Evolutionary conservation across 2,113 vertebrate species (phyloP).

Genomic region (Melanerpes formicivorus): DNA sequence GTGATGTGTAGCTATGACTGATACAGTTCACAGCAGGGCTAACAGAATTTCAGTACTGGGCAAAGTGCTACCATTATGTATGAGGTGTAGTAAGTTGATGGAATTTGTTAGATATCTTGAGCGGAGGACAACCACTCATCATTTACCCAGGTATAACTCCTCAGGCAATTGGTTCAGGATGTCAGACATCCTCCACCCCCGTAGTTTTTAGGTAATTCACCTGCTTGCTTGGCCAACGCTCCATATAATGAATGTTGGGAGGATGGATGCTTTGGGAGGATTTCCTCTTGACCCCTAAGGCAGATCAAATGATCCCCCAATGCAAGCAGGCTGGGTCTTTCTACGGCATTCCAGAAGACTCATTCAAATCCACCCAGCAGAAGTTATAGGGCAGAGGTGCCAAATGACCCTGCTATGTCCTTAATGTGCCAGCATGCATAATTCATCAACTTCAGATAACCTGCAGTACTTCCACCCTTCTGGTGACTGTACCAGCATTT

Average conservation of each 20-base stretch:
- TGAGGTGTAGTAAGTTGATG: not conserved
- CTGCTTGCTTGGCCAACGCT: not conserved
- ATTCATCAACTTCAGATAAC: slow-evolving; percentile 47
- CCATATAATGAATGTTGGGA: not conserved
- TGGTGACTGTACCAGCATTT: slow-evolving; percentile 57
- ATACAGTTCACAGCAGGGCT: not conserved
- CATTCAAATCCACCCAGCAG: not conserved
- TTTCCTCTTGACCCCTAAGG: not conserved
- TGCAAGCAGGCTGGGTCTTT: not conserved
- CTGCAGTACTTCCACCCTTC: slow-evolving; percentile 40
- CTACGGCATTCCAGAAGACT: not conserved
- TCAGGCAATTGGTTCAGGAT: not conserved
- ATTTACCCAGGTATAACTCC: not conserved
- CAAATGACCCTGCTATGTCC: not conserved
- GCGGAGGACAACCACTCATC: not conserved
- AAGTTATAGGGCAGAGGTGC: not conserved
- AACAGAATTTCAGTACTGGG: not conserved
- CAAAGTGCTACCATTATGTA: not conserved
- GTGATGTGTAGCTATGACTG: not conserved
- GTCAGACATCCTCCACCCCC: not conserved
- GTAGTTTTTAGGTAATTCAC: not conserved
- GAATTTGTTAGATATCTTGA: not conserved
- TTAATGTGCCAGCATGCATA: slow-evolving; percentile 8
- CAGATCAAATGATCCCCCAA: not conserved
- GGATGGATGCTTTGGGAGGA: not conserved